These are phyloP conservation scores for Colossoma macropomum DNA, from an alignment of 2,113 vertebrate species.

Conservation along the genomic window DNA sequence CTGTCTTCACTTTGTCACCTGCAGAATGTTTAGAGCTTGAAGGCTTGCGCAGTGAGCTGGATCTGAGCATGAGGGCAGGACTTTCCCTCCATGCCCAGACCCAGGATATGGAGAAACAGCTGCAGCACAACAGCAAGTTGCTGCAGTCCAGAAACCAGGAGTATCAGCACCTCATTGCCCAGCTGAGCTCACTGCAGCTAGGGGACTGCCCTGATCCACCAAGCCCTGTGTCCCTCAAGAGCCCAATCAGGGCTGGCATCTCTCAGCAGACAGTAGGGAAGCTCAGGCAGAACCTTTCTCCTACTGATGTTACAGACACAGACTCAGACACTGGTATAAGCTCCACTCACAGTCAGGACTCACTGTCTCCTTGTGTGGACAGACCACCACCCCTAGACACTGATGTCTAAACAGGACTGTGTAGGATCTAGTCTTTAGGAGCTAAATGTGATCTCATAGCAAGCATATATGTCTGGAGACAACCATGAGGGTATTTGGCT, in stretches of 20 bases:
- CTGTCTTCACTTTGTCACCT: constrained; percentile 48
- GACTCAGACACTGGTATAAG: constrained; percentile 99
- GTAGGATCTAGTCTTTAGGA: neutral
- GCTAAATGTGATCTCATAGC: neutral
- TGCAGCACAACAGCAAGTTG: constrained; percentile 78
- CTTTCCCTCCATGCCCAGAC: constrained; percentile 83
- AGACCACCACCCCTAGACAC: constrained; percentile 72
- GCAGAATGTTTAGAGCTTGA: constrained; percentile 75
- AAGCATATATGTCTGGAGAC: neutral
- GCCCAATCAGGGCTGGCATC: constrained; percentile 61
- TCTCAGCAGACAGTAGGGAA: constrained; percentile 59
- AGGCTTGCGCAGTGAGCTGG: constrained; percentile 80
- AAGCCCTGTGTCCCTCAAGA: constrained; percentile 58
- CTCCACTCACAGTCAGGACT: constrained; percentile 96
- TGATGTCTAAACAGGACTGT: constrained; percentile 66
- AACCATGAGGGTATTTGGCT: neutral
- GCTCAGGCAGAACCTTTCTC: constrained; percentile 76
- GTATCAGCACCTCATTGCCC: constrained; percentile 85
- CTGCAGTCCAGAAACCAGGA: constrained; percentile 86
- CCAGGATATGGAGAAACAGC: constrained; percentile 86
- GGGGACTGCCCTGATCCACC: constrained; percentile 61
- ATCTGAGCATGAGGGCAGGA: constrained; percentile 83
- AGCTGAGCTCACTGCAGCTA: constrained; percentile 80
- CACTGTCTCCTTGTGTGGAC: constrained; percentile 83
- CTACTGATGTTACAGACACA: constrained; percentile 86